Percentiles rank a stretch among this genome's conserved stretches.
phyloP scores from a whole-genome alignment of 2,797 vertebrate genomes.

The Tapera naevia region DNA sequence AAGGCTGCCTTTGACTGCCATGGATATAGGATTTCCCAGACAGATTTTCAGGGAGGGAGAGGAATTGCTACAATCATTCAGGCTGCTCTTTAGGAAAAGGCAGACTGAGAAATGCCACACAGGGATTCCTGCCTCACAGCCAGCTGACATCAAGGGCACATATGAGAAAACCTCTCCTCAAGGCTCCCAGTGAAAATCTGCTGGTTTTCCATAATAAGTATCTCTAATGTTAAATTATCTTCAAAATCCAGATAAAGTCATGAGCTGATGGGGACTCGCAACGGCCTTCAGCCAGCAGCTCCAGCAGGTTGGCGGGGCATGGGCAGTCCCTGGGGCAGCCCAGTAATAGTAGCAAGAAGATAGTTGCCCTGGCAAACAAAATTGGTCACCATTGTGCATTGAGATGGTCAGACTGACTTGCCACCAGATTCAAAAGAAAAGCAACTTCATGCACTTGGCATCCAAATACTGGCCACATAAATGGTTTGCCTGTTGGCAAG shows the following conservation, averaged over 20 bases:
- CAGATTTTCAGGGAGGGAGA: neutral
- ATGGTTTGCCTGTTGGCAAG: neutral
- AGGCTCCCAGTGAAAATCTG: constrained; percentile 6
- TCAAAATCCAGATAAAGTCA: neutral
- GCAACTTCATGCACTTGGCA: neutral
- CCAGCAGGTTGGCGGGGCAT: neutral
- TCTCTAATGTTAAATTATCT: neutral
- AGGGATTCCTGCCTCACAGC: neutral
- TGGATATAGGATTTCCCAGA: neutral
- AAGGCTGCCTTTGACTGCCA: neutral
- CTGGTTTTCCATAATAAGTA: neutral
- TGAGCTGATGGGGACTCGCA: accelerated
- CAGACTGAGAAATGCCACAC: neutral
- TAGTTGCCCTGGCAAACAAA: neutral
- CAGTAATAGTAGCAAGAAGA: neutral
- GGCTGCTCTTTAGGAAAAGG: neutral
- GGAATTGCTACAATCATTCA: accelerated
- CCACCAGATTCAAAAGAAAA: neutral
- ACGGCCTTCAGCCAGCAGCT: neutral
- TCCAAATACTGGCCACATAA: neutral
- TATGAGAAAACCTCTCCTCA: neutral
- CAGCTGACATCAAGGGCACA: neutral
- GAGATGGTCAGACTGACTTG: neutral
- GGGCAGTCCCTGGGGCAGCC: neutral
- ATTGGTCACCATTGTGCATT: neutral